Percentiles rank a stretch among this genome's conserved stretches.
phyloP scores from a whole-genome alignment of 2,888 invertebrate species.

The Stomorhina lunata region DNA sequence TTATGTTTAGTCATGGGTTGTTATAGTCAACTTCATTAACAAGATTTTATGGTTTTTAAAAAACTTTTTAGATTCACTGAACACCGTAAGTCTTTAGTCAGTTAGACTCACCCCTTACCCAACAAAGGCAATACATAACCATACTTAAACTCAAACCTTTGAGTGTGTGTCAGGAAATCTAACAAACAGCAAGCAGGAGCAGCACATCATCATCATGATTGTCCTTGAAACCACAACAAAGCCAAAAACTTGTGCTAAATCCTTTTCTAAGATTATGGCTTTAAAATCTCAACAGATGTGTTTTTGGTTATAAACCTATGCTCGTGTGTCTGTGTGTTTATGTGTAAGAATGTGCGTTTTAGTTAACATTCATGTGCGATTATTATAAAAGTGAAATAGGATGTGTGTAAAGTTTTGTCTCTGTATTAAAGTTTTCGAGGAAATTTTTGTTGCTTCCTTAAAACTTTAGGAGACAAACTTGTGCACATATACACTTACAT shows the following conservation, averaged over 20 bases:
- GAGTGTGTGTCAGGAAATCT: not conserved
- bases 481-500: not conserved
- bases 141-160: not conserved
- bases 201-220: slow-evolving; percentile 27
- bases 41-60: slow-evolving; percentile 57
- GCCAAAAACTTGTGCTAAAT: slow-evolving; percentile 59
- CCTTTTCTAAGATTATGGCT: slow-evolving; percentile 60
- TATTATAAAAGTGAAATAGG: not conserved
- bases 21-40: slow-evolving; percentile 63
- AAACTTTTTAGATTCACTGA: slow-evolving; percentile 18
- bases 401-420: not conserved
- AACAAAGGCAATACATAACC: too few species aligned
- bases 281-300: slow-evolving; percentile 54
- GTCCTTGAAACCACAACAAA: slow-evolving; percentile 62
- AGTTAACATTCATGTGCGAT: not conserved
- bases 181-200: not conserved
- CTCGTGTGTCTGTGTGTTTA: not conserved
- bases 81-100: not conserved
- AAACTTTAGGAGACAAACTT: slow-evolving; percentile 13
- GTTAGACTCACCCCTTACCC: not conserved
- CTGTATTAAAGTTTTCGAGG: not conserved
- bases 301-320: not conserved
- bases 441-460: not conserved
- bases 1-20: slow-evolving; percentile 2
- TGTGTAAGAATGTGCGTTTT: not conserved